Base-by-base conservation (phyloP, 1,140 invertebrate genomes). In the Andrena cerasifolii region DNA sequence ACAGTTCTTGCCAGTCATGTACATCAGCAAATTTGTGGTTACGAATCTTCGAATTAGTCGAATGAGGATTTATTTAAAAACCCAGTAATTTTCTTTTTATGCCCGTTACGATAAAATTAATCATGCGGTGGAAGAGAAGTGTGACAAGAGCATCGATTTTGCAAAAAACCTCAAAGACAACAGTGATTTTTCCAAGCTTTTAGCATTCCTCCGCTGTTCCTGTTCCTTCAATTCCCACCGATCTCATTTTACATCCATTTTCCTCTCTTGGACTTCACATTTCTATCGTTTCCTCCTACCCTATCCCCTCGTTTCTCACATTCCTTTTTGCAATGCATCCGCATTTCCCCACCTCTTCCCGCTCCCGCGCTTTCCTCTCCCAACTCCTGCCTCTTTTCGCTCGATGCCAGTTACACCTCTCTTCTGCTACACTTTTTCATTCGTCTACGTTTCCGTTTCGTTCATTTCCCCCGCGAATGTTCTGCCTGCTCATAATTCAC, bases 261-360 rank as follows among this genome's bases (percentile, higher is more conserved):
- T 53, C 33, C 59, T 31, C 24, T 26, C 47, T 66, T 78, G 67
- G n/a, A 51, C 45, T 49, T 68, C 86, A 88, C 90, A 90, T 91
- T 91, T 90, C 89, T 89, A 90, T 90, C 88, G 83, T 88, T 89
- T 90, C 3, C 88, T 87, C 88, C 88, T 86, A 90, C 90, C 40
- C 28, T 59, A 45, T 56, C 72, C 31, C n/a, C 63, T 56, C 62
- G 49, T n/a, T 75, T 66, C 72, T 66, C 72, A 43, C 62, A 62
- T 66, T 66, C 54, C 62, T 67, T 75, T 67, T 40, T 74, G 54
- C 62, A 56, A 66, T 45, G 72, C 49, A 56, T 54, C 62, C 31
- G 70, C 58, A 62, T 72, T 43, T 43, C 24, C 54, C 43, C 43
- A 49, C 28, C 45, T 49, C 49, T 31, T 45, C 36, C 36, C 21